phyloP scores from a whole-genome alignment of 1,140 invertebrate genomes.

The Drosophila parabipectinata region DNA sequence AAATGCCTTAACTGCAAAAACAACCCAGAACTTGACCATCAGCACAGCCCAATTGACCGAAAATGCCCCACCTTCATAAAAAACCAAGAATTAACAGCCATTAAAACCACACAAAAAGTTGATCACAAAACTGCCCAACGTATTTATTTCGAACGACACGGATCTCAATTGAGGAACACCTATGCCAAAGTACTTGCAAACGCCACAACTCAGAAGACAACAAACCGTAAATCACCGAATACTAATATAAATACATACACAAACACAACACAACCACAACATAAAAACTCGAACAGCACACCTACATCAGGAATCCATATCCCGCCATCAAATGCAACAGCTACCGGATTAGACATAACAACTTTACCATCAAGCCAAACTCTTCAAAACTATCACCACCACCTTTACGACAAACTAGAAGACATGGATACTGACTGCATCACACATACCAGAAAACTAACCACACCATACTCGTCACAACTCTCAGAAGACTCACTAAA shows the following conservation, averaged over 20 bases:
- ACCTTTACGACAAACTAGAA: too few relatives aligned
- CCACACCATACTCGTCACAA: too few relatives aligned
- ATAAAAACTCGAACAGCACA: neutral
- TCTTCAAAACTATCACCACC: neutral
- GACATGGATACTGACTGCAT: too few relatives aligned
- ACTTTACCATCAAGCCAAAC: too few relatives aligned
- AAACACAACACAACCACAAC: neutral
- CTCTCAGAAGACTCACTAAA: too few relatives aligned
- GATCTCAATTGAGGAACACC: conserved; percentile 1
- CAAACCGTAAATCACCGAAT: conserved; percentile 1
- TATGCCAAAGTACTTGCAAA: conserved; percentile 14
- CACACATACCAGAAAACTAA: too few relatives aligned
- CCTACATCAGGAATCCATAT: neutral
- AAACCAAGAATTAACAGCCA: conserved; percentile 2
- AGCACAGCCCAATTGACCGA: neutral
- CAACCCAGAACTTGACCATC: conserved; percentile 1
- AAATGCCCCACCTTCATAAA: conserved; percentile 16
- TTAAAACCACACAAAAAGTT: conserved; percentile 22
- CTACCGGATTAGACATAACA: neutral
- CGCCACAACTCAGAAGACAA: conserved; percentile 2
- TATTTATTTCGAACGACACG: conserved; percentile 8
- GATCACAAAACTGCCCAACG: conserved; percentile 8
- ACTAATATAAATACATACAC: neutral
- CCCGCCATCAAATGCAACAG: neutral
- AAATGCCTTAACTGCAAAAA: conserved; percentile 5